Conservation (phyloP, 30 jellyfish, hydroid and myxozoan species). For the Hydractinia echinata region DNA sequence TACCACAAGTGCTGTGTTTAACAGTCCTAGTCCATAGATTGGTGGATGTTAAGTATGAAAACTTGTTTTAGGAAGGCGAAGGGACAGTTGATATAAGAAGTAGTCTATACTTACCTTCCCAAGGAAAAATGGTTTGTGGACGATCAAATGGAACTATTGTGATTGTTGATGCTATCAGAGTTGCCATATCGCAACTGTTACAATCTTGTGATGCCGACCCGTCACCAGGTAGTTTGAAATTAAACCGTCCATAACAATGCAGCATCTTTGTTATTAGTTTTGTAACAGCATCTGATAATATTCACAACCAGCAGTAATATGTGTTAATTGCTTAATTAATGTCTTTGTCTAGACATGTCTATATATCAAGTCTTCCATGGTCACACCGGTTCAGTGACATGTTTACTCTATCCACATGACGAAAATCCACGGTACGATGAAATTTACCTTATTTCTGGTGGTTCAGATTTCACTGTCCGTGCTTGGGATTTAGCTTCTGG, state of each 20-base stretch:
- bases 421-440: constrained; percentile 95
- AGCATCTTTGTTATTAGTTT: too few species aligned
- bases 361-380: constrained; percentile 60
- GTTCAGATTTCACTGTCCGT: constrained; percentile 97
- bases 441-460: constrained; percentile 92
- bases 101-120: constrained; percentile 88
- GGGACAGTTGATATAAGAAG: constrained; percentile 48
- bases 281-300: too few species aligned
- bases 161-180: constrained; percentile 63
- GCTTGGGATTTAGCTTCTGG: constrained; percentile 84
- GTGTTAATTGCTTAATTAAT: too few species aligned
- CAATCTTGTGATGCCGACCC: not conserved
- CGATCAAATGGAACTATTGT: constrained; percentile 78
- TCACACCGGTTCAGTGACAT: constrained; percentile 87
- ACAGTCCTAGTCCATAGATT: not conserved
- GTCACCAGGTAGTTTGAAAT: not conserved
- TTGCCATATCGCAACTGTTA: constrained; percentile 66
- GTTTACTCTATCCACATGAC: constrained; percentile 93
- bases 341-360: too few species aligned
- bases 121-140: constrained; percentile 93
- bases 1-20: not conserved
- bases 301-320: too few species aligned
- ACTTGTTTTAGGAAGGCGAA: constrained; percentile 13
- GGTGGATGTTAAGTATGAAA: not conserved
- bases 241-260: too few species aligned